A percentile compares a stretch with the other conserved stretches of the same genome.
phyloP scores from a whole-genome alignment of 2,797 vertebrate species.

The Aulostomus chinensis region DNA sequence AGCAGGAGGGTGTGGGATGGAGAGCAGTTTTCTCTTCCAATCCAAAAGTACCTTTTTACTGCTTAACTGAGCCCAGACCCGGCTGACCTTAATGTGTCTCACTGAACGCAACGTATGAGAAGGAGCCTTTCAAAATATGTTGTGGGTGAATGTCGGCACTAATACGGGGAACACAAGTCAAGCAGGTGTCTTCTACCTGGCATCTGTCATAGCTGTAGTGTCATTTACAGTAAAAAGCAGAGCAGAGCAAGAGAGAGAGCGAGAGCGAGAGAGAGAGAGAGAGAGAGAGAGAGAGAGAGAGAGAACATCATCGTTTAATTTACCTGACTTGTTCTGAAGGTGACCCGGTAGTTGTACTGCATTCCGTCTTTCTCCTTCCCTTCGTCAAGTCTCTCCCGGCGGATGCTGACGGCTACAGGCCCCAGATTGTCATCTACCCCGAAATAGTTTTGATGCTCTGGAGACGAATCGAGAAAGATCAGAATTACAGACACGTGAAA shows the following conservation, averaged over 20 bases:
- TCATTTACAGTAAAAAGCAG: not conserved
- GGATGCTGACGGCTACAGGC: slow-evolving; percentile 93
- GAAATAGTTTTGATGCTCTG: slow-evolving; percentile 98
- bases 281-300: no score
- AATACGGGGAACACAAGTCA: slow-evolving; percentile 1
- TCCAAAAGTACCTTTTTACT: slow-evolving; percentile 5
- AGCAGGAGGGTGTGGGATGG: not conserved
- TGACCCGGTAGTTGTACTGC: slow-evolving; percentile 92
- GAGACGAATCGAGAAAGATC: slow-evolving; percentile 16
- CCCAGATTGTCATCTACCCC: slow-evolving; percentile 95
- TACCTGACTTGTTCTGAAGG: slow-evolving; percentile 98
- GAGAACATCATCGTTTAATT: slow-evolving; percentile 10
- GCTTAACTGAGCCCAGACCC: slow-evolving; percentile 37
- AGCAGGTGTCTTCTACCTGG: slow-evolving; percentile 7
- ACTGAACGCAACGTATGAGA: slow-evolving; percentile 27
- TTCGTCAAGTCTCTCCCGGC: slow-evolving; percentile 93
- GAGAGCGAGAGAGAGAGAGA: no score
- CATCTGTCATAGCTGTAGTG: not conserved
- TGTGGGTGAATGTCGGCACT: not conserved
- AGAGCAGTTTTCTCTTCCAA: not conserved
- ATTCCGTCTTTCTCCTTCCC: slow-evolving; percentile 91
- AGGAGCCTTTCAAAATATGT: slow-evolving; percentile 28
- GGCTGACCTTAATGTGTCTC: slow-evolving; percentile 31
- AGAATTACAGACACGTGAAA: slow-evolving; percentile 5
- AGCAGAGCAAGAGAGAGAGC: no score